Base-by-base conservation (phyloP, 2,888 invertebrate genomes). In the Dusona sp. region DNA sequence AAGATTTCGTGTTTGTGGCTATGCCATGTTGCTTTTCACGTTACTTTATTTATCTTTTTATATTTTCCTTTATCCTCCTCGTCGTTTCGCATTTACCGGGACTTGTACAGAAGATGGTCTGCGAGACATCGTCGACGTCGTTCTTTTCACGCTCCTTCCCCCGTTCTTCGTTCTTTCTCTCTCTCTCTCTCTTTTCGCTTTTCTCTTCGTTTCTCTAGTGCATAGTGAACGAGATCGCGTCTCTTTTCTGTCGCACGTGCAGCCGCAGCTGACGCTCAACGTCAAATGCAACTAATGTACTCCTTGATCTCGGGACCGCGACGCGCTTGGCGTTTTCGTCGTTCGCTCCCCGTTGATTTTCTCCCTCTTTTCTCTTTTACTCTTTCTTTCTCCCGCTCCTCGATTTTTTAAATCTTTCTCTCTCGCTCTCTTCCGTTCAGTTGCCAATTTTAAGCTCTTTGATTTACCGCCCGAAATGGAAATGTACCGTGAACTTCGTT, bases 251-350 rank as follows among this genome's bases (percentile, higher is more conserved):
- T 87, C 89, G 89, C 91, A 90, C 90, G 87, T 89, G 90, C 90
- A 89, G 89, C 89, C 89, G 91, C 92, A 93, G 93, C 93, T 93
- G 93, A 92, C 92, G 92, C 91, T 89, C 89, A 89, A 92, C 90
- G 93, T 93, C 93, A 93, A 92, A 93, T 90, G 92, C 93, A 92
- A 92, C 91, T 92, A 93, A 92, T 92, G 92, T 90, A 88, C 90
- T 88, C 89, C 91, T 92, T 91, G 90, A 91, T 92, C 91, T 91
- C 89, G 88, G 82, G 84, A 84, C 74, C 84, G 86, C 84, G 83
- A 75, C 83, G 80, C 38, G 82, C 75, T 68, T 65, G 78, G 77
- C 84, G 79, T 84, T 75, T 87, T 65, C 83, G 78, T 82, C 79
- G 82, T 83, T 73, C 65, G 42, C 64, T 83, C 68, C 68, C 77